Conservation (phyloP, 2,888 invertebrate genomes). For the Steinernema carpocapsae region DNA sequence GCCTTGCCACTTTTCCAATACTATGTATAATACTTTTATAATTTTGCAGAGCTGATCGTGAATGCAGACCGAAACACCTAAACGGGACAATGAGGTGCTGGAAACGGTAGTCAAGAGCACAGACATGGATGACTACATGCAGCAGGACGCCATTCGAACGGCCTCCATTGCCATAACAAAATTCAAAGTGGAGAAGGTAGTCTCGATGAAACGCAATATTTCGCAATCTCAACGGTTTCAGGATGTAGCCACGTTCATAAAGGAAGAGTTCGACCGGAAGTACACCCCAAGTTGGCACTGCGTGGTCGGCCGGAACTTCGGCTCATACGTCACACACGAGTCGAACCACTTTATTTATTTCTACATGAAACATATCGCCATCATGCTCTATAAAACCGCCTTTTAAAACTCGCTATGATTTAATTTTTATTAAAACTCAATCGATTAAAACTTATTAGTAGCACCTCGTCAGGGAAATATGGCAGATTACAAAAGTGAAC, state of each 20-base stretch:
- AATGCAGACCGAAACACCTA: not conserved
- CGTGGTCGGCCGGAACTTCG: slow-evolving; percentile 36
- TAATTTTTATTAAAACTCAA: not conserved
- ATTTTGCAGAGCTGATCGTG: too few species aligned
- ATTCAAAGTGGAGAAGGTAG: slow-evolving; percentile 43
- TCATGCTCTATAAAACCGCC: slow-evolving; percentile 16
- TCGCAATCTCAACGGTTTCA: not conserved
- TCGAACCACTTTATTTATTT: slow-evolving; percentile 22
- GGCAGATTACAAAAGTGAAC: not conserved
- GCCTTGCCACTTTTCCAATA: too few species aligned
- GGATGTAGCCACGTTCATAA: slow-evolving; percentile 14
- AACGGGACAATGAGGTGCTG: not conserved
- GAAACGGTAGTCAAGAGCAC: slow-evolving; percentile 42
- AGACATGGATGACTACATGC: slow-evolving; percentile 45
- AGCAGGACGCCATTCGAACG: slow-evolving; percentile 39
- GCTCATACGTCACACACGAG: not conserved
- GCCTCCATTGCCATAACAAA: slow-evolving; percentile 40
- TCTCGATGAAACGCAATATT: not conserved
- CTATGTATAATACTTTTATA: too few species aligned
- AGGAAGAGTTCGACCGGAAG: slow-evolving; percentile 21
- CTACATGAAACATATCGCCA: slow-evolving; percentile 22
- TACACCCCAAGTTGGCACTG: slow-evolving; percentile 32
- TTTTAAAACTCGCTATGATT: not conserved
- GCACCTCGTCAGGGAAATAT: not conserved
- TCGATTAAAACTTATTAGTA: not conserved